phyloP scores from a whole-genome alignment of 2,888 invertebrate species.

The Stramonita haemastoma region DNA sequence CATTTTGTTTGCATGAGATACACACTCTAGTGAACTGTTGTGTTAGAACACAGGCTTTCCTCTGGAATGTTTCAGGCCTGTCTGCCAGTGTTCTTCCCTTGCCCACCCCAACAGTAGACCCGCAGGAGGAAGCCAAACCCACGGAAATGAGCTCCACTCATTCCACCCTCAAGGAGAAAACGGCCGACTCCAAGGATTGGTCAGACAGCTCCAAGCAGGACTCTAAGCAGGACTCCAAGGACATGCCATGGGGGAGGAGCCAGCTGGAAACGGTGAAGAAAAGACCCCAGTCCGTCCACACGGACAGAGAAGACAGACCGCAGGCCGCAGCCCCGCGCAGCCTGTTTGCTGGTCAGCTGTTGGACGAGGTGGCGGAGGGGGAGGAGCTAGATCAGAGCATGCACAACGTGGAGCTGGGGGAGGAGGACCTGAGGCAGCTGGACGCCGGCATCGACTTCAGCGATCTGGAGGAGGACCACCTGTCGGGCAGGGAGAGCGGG shows the following conservation, averaged over 20 bases:
- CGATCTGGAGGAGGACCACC: conserved; percentile 54
- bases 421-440: conserved; percentile 62
- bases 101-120: neutral
- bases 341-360: conserved; percentile 25
- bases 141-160: conserved; percentile 10
- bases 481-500: conserved; percentile 39
- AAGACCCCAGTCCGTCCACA: neutral
- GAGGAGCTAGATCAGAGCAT: conserved; percentile 57
- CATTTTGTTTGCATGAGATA: too few relatives aligned
- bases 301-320: neutral
- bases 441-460: conserved; percentile 70
- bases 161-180: conserved; percentile 23
- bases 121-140: neutral
- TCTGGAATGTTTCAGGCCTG: conserved; percentile 17
- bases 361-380: conserved; percentile 50
- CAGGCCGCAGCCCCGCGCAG: neutral
- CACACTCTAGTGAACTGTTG: too few relatives aligned
- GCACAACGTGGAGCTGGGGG: conserved; percentile 62
- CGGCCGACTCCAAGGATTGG: conserved; percentile 36
- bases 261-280: conserved; percentile 40
- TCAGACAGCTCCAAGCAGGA: conserved; percentile 40
- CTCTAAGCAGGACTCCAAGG: conserved; percentile 41
- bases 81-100: conserved; percentile 32
- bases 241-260: conserved; percentile 30
- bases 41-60: too few relatives aligned